Evolutionary conservation across 2,888 invertebrate genomes (phyloP).

Genomic region (Anthophora plumipes): DNA sequence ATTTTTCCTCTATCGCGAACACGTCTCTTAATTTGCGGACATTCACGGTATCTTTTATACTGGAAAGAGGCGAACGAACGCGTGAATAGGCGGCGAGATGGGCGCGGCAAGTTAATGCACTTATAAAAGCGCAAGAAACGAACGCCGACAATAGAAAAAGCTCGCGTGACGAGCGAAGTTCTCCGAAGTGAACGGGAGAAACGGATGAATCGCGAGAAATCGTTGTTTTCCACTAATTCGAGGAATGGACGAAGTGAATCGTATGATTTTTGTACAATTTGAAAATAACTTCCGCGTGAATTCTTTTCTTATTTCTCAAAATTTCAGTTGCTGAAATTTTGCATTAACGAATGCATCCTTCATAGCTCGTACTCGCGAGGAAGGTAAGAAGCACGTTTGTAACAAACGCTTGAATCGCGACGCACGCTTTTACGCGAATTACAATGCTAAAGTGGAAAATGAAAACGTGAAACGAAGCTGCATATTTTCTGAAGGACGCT

Average conservation of each 20-base stretch:
- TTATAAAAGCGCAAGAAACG: conserved; percentile 2
- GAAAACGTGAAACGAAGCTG: neutral
- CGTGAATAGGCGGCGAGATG: neutral
- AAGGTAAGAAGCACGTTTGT: too few relatives aligned
- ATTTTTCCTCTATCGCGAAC: conserved; percentile 2
- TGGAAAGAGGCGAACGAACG: neutral
- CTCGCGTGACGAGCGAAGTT: neutral
- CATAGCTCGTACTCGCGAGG: too few relatives aligned
- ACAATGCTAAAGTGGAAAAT: neutral
- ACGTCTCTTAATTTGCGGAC: conserved; percentile 32
- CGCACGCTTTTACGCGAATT: too few relatives aligned
- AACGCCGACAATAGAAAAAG: neutral
- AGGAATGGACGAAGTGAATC: neutral
- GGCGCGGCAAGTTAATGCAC: conserved; percentile 5
- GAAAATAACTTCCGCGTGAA: too few relatives aligned
- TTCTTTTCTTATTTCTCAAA: too few relatives aligned
- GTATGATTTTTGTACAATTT: too few relatives aligned
- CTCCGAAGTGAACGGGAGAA: neutral
- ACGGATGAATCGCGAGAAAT: neutral
- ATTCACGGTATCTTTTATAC: conserved; percentile 15
- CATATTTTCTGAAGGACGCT: neutral
- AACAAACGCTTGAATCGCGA: too few relatives aligned
- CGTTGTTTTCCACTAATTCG: neutral
- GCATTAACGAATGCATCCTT: too few relatives aligned
- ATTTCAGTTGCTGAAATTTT: too few relatives aligned